Conservation (phyloP, 2,888 invertebrate genomes). For the Archips crataeganus region DNA sequence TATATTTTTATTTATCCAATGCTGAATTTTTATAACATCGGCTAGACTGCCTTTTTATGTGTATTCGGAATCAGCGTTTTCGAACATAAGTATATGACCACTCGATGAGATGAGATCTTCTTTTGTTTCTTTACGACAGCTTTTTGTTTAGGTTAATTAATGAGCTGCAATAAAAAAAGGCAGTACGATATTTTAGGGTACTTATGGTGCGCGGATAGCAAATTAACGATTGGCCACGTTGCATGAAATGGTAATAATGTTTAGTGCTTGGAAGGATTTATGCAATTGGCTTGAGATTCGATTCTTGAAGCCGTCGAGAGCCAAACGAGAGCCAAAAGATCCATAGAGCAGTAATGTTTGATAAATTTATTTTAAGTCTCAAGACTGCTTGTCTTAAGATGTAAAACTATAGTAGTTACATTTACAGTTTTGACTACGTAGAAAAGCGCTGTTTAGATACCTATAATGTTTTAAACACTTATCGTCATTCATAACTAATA, state of each 20-base stretch:
- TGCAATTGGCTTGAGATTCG: not conserved
- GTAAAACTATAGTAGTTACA: no score
- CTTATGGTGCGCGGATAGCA: not conserved
- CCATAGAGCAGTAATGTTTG: no score
- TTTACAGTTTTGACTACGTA: no score
- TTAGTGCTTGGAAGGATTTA: not conserved
- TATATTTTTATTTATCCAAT: constrained; percentile 82
- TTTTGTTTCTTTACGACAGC: constrained; percentile 25
- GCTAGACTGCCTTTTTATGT: constrained; percentile 74
- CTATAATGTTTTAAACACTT: no score
- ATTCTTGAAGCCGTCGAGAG: not conserved
- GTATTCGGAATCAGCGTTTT: constrained; percentile 60
- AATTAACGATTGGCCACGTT: not conserved
- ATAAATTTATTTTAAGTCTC: no score
- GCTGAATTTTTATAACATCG: constrained; percentile 78
- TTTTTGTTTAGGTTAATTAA: constrained; percentile 36
- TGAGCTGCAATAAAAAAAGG: constrained; percentile 19
- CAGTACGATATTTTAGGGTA: constrained; percentile 10
- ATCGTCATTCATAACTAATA: no score
- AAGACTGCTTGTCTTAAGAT: no score
- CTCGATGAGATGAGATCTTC: constrained; percentile 21
- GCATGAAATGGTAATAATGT: not conserved
- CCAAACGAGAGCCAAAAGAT: no score
- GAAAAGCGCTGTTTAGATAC: no score
- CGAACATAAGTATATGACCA: constrained; percentile 45